Percentiles rank a stretch among this genome's conserved stretches.
Conservation (phyloP, 23 tunicate species). For the Phallusia fumigata region DNA sequence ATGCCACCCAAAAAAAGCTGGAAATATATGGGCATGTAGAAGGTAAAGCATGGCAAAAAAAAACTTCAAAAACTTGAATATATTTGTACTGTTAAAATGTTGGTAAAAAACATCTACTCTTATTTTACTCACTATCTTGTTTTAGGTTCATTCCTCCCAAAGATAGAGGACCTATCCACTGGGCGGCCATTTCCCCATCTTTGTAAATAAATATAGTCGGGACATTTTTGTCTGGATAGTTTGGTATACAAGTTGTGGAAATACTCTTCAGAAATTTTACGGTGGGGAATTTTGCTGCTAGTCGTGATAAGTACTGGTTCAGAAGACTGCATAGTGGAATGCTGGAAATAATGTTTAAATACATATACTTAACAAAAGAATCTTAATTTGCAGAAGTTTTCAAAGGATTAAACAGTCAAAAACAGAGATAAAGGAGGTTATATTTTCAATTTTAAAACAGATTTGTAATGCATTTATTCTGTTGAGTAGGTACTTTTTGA, state of each 20-base stretch:
- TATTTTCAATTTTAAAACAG: no score
- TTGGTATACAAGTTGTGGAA: conserved; percentile 95
- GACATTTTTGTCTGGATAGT: conserved; percentile 84
- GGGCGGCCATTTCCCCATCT: conserved; percentile 57
- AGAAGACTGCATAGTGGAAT: conserved; percentile 73
- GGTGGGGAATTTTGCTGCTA: conserved; percentile 79
- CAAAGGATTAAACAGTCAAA: no score
- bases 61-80: no score
- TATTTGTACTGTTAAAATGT: no score
- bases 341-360: conserved; percentile 25
- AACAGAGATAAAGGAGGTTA: no score
- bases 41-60: no score
- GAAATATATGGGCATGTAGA: no score
- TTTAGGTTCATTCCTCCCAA: conserved; percentile 92
- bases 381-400: no score
- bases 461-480: no score
- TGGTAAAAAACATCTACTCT: conserved; percentile 17
- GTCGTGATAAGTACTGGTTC: conserved; percentile 52
- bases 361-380: background rate
- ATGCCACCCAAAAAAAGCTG: no score
- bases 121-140: conserved; percentile 50
- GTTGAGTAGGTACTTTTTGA: no score
- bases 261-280: conserved; percentile 85
- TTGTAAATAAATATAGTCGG: conserved; percentile 91
- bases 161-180: conserved; percentile 75